phyloP scores from a whole-genome alignment of 2,888 invertebrate genomes.

The Yponomeuta evonymella region DNA sequence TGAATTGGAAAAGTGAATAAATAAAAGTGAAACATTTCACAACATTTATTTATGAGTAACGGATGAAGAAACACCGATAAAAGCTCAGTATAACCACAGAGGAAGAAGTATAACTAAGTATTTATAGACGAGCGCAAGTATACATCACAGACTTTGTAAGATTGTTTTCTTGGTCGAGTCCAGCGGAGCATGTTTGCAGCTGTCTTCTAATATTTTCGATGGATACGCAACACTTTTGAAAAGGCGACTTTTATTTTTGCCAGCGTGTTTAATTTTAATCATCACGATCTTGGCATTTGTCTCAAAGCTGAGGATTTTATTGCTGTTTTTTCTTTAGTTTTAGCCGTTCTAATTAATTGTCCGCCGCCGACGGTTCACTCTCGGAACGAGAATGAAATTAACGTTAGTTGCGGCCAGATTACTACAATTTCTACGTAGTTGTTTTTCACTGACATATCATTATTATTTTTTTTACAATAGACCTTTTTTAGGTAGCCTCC shows the following conservation, averaged over 20 bases:
- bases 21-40: no score
- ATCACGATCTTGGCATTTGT: conserved; percentile 67
- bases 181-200: conserved; percentile 36
- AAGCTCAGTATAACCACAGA: neutral
- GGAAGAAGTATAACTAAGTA: neutral
- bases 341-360: conserved; percentile 58
- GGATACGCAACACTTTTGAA: conserved; percentile 51
- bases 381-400: conserved; percentile 26
- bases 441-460: no score
- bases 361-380: conserved; percentile 24
- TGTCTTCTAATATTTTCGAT: conserved; percentile 64
- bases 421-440: neutral
- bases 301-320: conserved; percentile 64
- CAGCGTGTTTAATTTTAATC: conserved; percentile 64
- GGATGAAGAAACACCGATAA: no score
- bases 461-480: no score
- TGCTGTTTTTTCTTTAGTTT: conserved; percentile 50
- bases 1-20: neutral
- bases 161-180: neutral
- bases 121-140: no score
- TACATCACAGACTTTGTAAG: neutral
- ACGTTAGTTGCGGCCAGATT: neutral
- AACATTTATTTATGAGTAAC: no score
- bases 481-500: no score
- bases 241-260: conserved; percentile 60